A percentile compares a stretch with the other conserved stretches of the same genome.
Conservation (phyloP, 2,888 invertebrate genomes). For the Aphodius sticticus region DNA sequence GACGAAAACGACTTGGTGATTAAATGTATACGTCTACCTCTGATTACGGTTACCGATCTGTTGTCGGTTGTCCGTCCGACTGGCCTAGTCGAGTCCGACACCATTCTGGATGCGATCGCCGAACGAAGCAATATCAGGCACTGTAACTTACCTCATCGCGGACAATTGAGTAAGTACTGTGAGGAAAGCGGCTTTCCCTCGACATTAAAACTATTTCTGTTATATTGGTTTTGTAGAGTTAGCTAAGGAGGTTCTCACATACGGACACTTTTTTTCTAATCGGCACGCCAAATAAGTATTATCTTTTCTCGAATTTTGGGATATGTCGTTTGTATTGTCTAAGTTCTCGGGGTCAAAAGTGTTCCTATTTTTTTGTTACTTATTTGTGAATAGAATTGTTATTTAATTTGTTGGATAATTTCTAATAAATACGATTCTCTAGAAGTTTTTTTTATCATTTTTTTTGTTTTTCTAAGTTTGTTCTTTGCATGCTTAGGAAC, state of each 20-base stretch:
- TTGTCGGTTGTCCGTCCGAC: conserved; percentile 89
- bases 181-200: background rate
- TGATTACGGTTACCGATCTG: conserved; percentile 89
- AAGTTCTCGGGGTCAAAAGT: background rate
- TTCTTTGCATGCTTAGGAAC: background rate
- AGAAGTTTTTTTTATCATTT: background rate
- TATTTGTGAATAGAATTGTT: conserved; percentile 15
- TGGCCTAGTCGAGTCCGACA: conserved; percentile 85
- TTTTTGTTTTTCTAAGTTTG: background rate
- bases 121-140: conserved; percentile 81
- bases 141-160: conserved; percentile 85
- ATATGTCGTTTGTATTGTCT: background rate
- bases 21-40: conserved; percentile 78
- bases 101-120: conserved; percentile 93
- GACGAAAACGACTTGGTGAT: conserved; percentile 58
- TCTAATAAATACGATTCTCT: background rate
- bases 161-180: conserved; percentile 71
- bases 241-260: background rate
- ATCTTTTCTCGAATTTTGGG: background rate
- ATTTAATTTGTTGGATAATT: background rate
- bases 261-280: background rate
- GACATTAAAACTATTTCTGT: background rate
- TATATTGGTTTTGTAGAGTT: background rate
- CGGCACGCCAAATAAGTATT: background rate
- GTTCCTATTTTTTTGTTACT: background rate